Base-by-base conservation (phyloP, 1,140 invertebrate genomes). In the Trinorchestia longiramus region DNA sequence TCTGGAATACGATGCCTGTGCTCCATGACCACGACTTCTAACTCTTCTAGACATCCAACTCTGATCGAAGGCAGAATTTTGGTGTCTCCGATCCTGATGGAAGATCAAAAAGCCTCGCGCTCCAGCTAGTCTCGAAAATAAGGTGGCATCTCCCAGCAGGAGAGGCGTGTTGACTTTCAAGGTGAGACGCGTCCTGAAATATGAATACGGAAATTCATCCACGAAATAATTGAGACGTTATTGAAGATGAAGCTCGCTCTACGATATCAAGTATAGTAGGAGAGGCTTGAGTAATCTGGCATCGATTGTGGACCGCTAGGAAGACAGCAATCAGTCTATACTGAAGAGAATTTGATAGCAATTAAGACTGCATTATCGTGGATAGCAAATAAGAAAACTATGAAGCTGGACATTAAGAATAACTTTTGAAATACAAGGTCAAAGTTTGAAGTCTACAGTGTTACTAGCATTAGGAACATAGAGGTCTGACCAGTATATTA, bases 1-100 rank as follows among this genome's bases (percentile, higher is more conserved):
- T 94, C 44, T 4, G 43, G 92, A 94, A 94, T 94, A 94, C 92
- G 92, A 94, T 43, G 43, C 92, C 44, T 47, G 44, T 40, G 44
- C 44, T 47, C 43, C 44, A 94, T 94, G 92, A 45, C 92, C 92
- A 94, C 92, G 44, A 47, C 92, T 47, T 47, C 92, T 47, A 94
- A 94, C 92, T 47, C 92, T 94, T 94, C 43, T 94, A n/a, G 92
- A 94, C 92, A 94, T 94, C 92, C 92, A 47, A 94, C 92, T 94
- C 43, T 94, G 92, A 94, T 94, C 92, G 92, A 94, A 94, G 44
- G 92, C 41, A 94, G 92, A 94, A 94, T 94, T 94, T 94, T 94
- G 92, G 92, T 94, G 92, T 94, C 92, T 94, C 43, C 28, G 92
- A 19, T 94, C 44, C 92, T 94, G 92, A 94, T 94, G 19, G 92